Conservation (phyloP, 2,113 vertebrate genomes). For the Lepidothrix coronata region DNA sequence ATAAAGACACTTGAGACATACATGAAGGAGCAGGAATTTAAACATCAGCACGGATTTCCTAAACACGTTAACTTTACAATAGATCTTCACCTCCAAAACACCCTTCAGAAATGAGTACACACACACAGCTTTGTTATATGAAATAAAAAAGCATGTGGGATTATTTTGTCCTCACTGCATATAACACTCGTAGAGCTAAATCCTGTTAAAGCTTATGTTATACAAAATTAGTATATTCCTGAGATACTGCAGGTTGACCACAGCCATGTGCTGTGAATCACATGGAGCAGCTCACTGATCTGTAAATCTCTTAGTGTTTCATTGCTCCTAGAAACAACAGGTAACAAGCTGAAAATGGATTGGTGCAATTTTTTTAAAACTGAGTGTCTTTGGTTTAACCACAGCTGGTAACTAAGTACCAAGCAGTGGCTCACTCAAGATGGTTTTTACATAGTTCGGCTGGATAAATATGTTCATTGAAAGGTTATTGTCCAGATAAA, state of each 20-base stretch:
- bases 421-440: accelerated
- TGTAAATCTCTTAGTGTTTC: neutral
- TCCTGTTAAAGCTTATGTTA: neutral
- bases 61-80: neutral
- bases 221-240: accelerated
- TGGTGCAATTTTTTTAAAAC: neutral
- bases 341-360: neutral
- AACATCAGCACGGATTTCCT: neutral
- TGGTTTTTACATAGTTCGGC: neutral
- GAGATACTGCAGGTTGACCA: neutral
- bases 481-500: neutral
- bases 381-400: neutral
- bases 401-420: neutral
- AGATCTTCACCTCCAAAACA: neutral
- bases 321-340: neutral
- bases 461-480: neutral
- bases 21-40: neutral
- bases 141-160: neutral
- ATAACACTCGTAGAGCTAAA: neutral
- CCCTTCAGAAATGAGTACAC: neutral
- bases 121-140: neutral
- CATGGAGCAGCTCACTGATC: accelerated
- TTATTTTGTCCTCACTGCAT: neutral
- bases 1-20: neutral
- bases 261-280: neutral